Base-by-base conservation (phyloP, 1,140 invertebrate genomes). In the Daktulosphaira vitifoliae region DNA sequence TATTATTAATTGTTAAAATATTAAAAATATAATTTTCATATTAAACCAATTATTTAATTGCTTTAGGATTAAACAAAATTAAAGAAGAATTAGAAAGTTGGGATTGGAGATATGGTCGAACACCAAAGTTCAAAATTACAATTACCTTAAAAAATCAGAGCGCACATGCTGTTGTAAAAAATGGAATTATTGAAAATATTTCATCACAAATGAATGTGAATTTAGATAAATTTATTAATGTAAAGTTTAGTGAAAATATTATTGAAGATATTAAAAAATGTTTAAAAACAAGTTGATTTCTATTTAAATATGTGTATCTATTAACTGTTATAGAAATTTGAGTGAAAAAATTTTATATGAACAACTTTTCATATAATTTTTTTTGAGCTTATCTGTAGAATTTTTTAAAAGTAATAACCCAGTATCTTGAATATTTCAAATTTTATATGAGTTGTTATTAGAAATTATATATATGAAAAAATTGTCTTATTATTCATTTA, bases 51-150 rank as follows among this genome's bases (percentile, higher is more conserved):
- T 33, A 6, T 33, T 33, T 33, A 33, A 33, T 6, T 33, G 38
- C 71, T n/a, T n/a, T n/a, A 86, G 87, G 88, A 70, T 79, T 94
- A 11, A 71, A 79, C 23, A 72, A 79, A 62, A 79, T 89, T 65
- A 78, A 79, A 44, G 73, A 81, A 44, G 81, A 86, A 66, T 82
- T 92, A 23, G 72, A 77, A 66, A 85, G 82, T 15, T 96, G 92
- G 91, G 81, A 90, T 51, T 96, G 91, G 92, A 82, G 82, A 54
- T 92, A 81, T 75, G 92, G 89, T n/a, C 86, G 83, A 72, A 90
- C 91, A 1, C 92, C 92, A 1, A 82, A 83, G 70, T 96, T 96
- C 74, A 82, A 80, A 1, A 81, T 90, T 5, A 66, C 67, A 18
- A 59, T 70, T 16, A 67, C 68, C 8, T 73, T 69, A 26, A 39